These are phyloP conservation scores for Drosophila pseudoobscura DNA, from an alignment of 1,140 invertebrate species.

Conservation along the genomic window DNA sequence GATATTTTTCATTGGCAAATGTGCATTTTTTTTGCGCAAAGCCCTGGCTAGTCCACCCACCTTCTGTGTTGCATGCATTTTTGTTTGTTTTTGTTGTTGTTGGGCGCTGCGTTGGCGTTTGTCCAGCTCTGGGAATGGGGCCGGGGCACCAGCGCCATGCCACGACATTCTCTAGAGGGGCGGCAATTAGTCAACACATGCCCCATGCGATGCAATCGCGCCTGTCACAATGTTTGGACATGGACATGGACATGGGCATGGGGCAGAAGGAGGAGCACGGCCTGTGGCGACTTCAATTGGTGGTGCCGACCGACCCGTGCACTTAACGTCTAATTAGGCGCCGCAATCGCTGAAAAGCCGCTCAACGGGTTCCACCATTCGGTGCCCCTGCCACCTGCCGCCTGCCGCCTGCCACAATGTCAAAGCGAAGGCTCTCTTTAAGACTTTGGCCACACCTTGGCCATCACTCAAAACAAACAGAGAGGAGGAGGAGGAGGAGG, in stretches of 20 bases:
- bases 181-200: constrained; percentile 67
- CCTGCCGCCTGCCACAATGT: constrained; percentile 44
- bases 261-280: not conserved
- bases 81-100: no score
- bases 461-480: constrained; percentile 60
- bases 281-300: constrained; percentile 44
- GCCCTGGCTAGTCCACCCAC: no score
- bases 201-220: constrained; percentile 58
- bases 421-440: constrained; percentile 52
- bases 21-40: no score
- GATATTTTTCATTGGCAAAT: no score
- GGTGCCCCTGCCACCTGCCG: not conserved
- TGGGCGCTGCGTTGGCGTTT: no score
- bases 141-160: constrained; percentile 9
- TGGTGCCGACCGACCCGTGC: constrained; percentile 33
- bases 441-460: constrained; percentile 63
- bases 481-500: constrained; percentile 8
- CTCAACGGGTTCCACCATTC: constrained; percentile 53
- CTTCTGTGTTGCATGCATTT: no score
- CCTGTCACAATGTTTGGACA: constrained; percentile 75
- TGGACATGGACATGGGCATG: constrained; percentile 37
- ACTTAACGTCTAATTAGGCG: constrained; percentile 77
- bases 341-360: constrained; percentile 60
- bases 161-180: constrained; percentile 25
- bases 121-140: constrained; percentile 22